Base-by-base conservation (phyloP, 1,140 invertebrate genomes). In the Caenorhabditis briggsae region DNA sequence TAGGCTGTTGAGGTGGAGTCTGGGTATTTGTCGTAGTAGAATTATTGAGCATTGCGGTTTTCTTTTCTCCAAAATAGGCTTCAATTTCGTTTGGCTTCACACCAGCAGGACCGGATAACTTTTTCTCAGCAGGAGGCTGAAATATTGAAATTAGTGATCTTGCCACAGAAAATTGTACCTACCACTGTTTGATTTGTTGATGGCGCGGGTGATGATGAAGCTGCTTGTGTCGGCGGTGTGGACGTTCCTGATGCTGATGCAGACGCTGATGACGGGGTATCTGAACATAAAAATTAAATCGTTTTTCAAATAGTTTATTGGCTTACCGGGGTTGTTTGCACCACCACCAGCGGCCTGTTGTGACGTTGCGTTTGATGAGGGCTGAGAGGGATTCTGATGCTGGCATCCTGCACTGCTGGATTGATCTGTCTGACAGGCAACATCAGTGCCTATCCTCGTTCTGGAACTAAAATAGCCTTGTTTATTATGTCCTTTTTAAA, bases 11-110 rank as follows among this genome's bases (percentile, higher is more conserved):
- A 70, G 64, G 70, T 23, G 65, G 20, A n/a, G 41, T n/a, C 18
- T 78, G 70, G 14, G 14, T 43, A 23, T 23, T 46, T n/a, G 61
- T 65, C 3, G 23, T 33, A 2, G 20, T 70, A 46, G 5, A 16
- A 33, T 33, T 33, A 33, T 33, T 33, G 33, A 33, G 33, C 9
- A 12, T 70, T 14, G 46, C 12, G 11, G 70, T 18, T 23, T 50
- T 50, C 9, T 78, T 78, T n/a, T 78, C 70, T 20, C 70, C 70
- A 53, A 78, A 78, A 50, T 78, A 78, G 20, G 43, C 46, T 78
- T 78, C 70, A 5, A 78, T 78, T 20, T 78, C 70, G 20, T 78
- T 78, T 12, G 70, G 70, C 46, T 50, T 78, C 46, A 78, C 70
- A 7, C 70, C 70, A 8, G 70, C 70, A n/a, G 70, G 70, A 25